These are phyloP conservation scores for Holcopasites calliopsidis DNA, from an alignment of 1,140 invertebrate genomes.

Conservation along the genomic window DNA sequence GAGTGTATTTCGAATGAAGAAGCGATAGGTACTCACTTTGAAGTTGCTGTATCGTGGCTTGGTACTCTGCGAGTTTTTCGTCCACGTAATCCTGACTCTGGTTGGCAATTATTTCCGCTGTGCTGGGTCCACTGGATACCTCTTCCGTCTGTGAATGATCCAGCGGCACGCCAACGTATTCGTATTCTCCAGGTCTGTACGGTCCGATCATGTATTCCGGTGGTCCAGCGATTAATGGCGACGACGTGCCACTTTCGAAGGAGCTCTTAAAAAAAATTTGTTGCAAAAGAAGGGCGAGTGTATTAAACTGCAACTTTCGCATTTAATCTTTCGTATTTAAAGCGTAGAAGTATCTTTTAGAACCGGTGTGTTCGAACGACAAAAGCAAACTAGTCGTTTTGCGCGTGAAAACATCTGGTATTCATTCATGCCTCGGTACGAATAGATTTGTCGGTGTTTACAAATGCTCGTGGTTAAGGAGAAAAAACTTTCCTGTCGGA, in stretches of 20 bases:
- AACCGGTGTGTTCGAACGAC: too few species aligned
- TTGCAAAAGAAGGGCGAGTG: too few species aligned
- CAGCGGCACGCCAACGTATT: conserved; percentile 85
- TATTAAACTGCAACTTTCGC: too few species aligned
- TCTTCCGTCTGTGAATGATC: conserved; percentile 86
- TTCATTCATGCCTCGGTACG: too few species aligned
- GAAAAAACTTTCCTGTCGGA: too few species aligned
- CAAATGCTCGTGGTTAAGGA: too few species aligned
- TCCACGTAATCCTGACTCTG: conserved; percentile 97
- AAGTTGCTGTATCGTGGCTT: conserved; percentile 92
- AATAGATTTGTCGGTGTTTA: too few species aligned
- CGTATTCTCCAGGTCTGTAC: conserved; percentile 81
- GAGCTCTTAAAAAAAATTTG: too few species aligned
- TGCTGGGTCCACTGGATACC: conserved; percentile 87
- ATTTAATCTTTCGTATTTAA: too few species aligned
- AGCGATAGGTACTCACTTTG: conserved; percentile 89
- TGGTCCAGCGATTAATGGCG: conserved; percentile 81
- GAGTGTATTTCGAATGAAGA: background rate
- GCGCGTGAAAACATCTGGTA: too few species aligned
- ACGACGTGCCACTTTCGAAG: conserved; percentile 73
- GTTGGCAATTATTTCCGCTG: conserved; percentile 94
- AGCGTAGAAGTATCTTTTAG: too few species aligned
- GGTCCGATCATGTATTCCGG: conserved; percentile 84
- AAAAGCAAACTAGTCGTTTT: too few species aligned
- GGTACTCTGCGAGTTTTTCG: conserved; percentile 95